A percentile compares a stretch with the other conserved stretches of the same genome.
These are phyloP conservation scores for Sapayoa aenigma DNA, from an alignment of 2,113 vertebrate species.

Conservation along the genomic window DNA sequence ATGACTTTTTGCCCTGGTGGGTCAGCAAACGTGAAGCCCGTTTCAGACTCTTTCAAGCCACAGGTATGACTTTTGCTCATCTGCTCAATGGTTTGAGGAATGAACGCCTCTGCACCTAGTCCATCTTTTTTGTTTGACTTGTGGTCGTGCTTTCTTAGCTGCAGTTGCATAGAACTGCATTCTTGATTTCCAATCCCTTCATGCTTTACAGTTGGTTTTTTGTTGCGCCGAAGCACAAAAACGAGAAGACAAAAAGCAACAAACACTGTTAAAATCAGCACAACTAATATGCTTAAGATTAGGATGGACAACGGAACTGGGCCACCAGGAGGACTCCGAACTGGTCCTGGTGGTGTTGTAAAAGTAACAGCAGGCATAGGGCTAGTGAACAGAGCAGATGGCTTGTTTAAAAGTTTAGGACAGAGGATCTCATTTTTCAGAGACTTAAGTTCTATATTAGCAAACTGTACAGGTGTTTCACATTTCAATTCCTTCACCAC, in stretches of 20 bases:
- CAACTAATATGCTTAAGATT: conserved; percentile 95
- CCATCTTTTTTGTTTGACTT: conserved; percentile 89
- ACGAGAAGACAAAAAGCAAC: conserved; percentile 97
- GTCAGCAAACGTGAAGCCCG: conserved; percentile 88
- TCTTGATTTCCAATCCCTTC: conserved; percentile 91
- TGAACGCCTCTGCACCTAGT: conserved; percentile 89
- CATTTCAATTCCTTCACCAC: conserved; percentile 92
- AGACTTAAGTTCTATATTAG: conserved; percentile 90
- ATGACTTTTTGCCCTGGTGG: conserved; percentile 91
- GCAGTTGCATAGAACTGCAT: conserved; percentile 90
- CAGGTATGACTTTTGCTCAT: conserved; percentile 96
- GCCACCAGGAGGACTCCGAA: conserved; percentile 89
- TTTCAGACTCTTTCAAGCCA: conserved; percentile 88
- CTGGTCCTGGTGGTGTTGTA: conserved; percentile 83
- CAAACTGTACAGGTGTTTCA: conserved; percentile 92
- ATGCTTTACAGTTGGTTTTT: conserved; percentile 87
- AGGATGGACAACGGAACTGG: conserved; percentile 96
- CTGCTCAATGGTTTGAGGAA: conserved; percentile 97
- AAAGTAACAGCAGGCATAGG: conserved; percentile 80
- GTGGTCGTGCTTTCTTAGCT: conserved; percentile 87
- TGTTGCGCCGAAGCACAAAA: conserved; percentile 94
- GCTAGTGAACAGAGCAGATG: conserved; percentile 85
- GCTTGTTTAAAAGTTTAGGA: conserved; percentile 89
- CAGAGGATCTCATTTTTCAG: conserved; percentile 96
- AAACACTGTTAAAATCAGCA: conserved; percentile 96